Conservation (phyloP, 2,888 invertebrate species). For the Drosophila suboccidentalis region DNA sequence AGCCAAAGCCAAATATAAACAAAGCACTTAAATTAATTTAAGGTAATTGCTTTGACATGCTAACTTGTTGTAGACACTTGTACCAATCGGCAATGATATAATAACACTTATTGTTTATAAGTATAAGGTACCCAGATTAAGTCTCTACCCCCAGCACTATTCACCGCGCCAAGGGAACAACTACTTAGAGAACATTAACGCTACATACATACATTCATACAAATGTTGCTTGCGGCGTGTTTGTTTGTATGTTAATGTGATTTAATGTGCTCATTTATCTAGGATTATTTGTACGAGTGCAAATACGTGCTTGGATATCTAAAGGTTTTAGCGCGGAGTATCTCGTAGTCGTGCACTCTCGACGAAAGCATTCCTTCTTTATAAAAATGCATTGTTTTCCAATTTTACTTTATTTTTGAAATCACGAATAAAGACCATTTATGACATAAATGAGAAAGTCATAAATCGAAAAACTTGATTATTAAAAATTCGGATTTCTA, state of each 20-base stretch:
- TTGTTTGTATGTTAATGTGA: background rate
- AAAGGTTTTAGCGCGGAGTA: too few species aligned
- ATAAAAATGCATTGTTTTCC: too few species aligned
- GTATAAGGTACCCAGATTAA: slow-evolving; percentile 1
- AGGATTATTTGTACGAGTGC: background rate
- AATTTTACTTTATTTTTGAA: too few species aligned
- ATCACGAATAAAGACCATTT: too few species aligned
- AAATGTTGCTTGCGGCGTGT: background rate
- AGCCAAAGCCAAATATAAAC: slow-evolving; percentile 51
- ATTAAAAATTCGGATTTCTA: background rate
- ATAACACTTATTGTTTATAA: slow-evolving; percentile 3
- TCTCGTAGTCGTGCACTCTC: too few species aligned
- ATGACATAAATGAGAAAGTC: too few species aligned
- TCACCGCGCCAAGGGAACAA: background rate
- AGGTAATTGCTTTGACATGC: slow-evolving; percentile 56
- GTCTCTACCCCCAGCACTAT: background rate
- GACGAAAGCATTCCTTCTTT: too few species aligned
- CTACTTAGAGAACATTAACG: background rate
- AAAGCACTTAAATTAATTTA: slow-evolving; percentile 68
- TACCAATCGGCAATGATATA: slow-evolving; percentile 3
- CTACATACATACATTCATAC: background rate
- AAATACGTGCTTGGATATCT: too few species aligned
- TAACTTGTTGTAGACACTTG: slow-evolving; percentile 9
- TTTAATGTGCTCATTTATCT: background rate
- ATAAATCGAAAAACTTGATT: too few species aligned